phyloP scores from a whole-genome alignment of 2,113 vertebrate genomes.

The Sprattus sprattus region DNA sequence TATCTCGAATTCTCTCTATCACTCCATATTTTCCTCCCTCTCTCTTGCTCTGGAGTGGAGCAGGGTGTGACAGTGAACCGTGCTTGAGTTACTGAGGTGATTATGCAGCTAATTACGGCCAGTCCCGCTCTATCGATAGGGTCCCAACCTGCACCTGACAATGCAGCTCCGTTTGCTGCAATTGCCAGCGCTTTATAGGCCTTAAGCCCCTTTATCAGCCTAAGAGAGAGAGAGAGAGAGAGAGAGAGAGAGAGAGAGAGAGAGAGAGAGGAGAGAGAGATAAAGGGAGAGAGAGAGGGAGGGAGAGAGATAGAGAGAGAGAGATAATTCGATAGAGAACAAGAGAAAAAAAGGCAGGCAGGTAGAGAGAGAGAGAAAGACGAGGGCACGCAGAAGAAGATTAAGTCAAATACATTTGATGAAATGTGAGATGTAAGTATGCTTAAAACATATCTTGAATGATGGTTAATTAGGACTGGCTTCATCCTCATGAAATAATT shows the following conservation, averaged over 20 bases:
- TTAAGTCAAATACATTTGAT: slow-evolving; percentile 23
- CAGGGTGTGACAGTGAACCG: slow-evolving; percentile 64
- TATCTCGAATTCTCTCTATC: too few relatives aligned
- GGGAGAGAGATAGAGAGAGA: too few relatives aligned
- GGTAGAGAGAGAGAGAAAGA: background rate
- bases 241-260: background rate
- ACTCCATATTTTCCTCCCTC: background rate
- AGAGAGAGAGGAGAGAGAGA: background rate
- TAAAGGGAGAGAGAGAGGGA: background rate
- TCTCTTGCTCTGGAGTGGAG: slow-evolving; percentile 41
- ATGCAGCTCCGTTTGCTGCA: slow-evolving; percentile 58
- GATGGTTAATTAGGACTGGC: too few relatives aligned
- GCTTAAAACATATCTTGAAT: too few relatives aligned
- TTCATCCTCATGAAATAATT: too few relatives aligned
- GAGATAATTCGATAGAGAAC: background rate
- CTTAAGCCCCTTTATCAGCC: slow-evolving; percentile 62
- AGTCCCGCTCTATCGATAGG: slow-evolving; percentile 75
- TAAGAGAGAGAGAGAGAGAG: background rate
- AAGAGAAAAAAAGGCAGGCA: background rate
- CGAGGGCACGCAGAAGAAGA: slow-evolving; percentile 12
- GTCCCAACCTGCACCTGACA: slow-evolving; percentile 73
- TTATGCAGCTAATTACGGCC: slow-evolving; percentile 80
- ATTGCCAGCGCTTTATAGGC: slow-evolving; percentile 67
- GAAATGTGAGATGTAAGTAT: too few relatives aligned
- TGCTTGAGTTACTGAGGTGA: slow-evolving; percentile 76